These are phyloP conservation scores for Saguinus imperator DNA, from an alignment of 2,113 vertebrate species.

Conservation along the genomic window DNA sequence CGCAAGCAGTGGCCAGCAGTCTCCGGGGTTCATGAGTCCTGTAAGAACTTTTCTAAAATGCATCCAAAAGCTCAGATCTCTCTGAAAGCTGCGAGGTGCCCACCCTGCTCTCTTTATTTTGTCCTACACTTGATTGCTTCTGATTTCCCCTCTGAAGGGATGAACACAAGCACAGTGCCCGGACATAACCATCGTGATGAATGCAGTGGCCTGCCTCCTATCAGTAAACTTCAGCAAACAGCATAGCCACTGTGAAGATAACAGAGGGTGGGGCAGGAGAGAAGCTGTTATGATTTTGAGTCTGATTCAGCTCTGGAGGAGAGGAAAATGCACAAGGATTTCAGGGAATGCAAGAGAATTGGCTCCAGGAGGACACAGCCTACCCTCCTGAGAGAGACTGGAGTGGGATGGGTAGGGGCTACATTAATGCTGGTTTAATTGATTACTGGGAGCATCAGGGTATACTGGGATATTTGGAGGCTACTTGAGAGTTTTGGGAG, in stretches of 20 bases:
- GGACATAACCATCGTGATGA: accelerated
- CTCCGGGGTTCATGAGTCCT: neutral
- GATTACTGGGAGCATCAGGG: neutral
- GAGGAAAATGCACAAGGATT: neutral
- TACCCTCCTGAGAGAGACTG: neutral
- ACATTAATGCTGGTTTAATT: neutral
- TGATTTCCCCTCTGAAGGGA: neutral
- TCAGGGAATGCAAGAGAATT: neutral
- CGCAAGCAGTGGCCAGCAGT: accelerated
- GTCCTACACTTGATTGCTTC: neutral
- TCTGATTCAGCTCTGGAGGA: neutral
- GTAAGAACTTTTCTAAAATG: neutral
- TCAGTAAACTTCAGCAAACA: neutral
- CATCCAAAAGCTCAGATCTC: neutral
- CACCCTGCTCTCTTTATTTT: neutral
- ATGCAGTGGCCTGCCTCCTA: neutral
- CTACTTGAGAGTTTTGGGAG: neutral
- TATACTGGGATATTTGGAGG: neutral
- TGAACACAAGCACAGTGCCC: neutral
- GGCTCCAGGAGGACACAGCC: neutral
- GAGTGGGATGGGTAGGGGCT: neutral
- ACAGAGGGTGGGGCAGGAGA: neutral
- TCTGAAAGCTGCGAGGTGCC: neutral
- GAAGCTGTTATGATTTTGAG: neutral
- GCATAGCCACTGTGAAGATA: accelerated